These are phyloP conservation scores for Julus scandinavius DNA, from an alignment of 2,888 invertebrate species.

Conservation along the genomic window DNA sequence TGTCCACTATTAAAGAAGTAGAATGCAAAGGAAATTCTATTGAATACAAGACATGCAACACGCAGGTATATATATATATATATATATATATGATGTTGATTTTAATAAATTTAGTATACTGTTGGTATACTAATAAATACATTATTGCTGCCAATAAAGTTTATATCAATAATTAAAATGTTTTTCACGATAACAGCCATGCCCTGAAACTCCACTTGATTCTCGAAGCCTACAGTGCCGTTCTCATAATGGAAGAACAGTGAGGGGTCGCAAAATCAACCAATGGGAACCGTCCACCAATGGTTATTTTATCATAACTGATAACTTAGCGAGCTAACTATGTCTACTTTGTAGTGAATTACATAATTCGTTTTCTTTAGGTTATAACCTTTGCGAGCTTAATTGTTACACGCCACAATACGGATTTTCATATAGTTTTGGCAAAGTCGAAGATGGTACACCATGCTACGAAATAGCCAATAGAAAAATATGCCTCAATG, in stretches of 20 bases:
- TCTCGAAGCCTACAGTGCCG: constrained; percentile 58
- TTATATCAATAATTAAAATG: constrained; percentile 32
- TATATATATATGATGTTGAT: background rate
- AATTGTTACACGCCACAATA: constrained; percentile 58
- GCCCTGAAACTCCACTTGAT: constrained; percentile 52
- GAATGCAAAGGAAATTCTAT: background rate
- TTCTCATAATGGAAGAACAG: constrained; percentile 58
- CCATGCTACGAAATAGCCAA: constrained; percentile 57
- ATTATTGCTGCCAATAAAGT: background rate
- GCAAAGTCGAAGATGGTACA: constrained; percentile 60
- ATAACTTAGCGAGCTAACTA: constrained; percentile 1
- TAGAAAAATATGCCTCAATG: constrained; percentile 59
- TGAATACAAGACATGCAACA: background rate
- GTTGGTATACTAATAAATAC: background rate
- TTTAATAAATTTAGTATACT: background rate
- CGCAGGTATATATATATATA: background rate
- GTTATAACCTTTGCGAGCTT: constrained; percentile 60
- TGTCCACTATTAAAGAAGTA: background rate
- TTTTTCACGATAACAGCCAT: constrained; percentile 53
- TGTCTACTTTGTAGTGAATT: background rate
- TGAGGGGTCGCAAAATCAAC: constrained; percentile 57
- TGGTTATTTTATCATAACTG: constrained; percentile 56
- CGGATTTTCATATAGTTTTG: constrained; percentile 59
- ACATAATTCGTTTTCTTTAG: constrained; percentile 53
- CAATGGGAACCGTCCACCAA: constrained; percentile 59